Base-by-base conservation (phyloP, 2,888 invertebrate species). In the Acrocyrtus sp. region DNA sequence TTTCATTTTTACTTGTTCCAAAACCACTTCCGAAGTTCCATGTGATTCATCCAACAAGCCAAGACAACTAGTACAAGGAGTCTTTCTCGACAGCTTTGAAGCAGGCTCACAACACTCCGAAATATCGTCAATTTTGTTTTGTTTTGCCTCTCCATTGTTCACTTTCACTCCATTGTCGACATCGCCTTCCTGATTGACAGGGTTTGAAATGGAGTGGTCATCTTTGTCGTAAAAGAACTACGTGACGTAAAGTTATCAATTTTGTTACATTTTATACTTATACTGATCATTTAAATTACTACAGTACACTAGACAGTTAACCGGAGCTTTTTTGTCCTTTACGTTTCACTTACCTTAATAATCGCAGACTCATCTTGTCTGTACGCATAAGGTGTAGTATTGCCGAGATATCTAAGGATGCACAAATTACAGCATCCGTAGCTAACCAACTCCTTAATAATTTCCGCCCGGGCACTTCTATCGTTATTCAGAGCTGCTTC, bases 1-100 rank as follows among this genome's bases (percentile, higher is more conserved):
- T n/a, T n/a, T n/a, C n/a, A n/a, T n/a, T n/a, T n/a, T n/a, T n/a
- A 90, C 84, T n/a, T 85, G 83, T 12, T 88, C 84, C 66, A 90
- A 84, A 15, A 88, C 86, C 74, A 86, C 84, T 2, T 86, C 83
- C 3, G 50, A 50, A 21, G 67, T 58, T 88, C 85, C 56, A 86
- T 85, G 19, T 3, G 85, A 83, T 63, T 87, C 85, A 81, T 92
- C 90, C 60, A 94, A 87, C 5, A 94, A 84, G 0, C 92, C 92
- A 5, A 94, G 84, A 82, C 94, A 95, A 57, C 89, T 87, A 0
- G 88, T 84, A 81, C 95, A 95, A 0, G 88, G 84, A 77, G 85
- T 86, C 0, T 82, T 75, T 74, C 89, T 88, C 5, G 83, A 81
- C 73, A 85, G 85, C 82, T 89, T 89, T 27, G 80, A 67, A 2